Conservation (phyloP, 2,797 vertebrate species). For the Carapus acus region DNA sequence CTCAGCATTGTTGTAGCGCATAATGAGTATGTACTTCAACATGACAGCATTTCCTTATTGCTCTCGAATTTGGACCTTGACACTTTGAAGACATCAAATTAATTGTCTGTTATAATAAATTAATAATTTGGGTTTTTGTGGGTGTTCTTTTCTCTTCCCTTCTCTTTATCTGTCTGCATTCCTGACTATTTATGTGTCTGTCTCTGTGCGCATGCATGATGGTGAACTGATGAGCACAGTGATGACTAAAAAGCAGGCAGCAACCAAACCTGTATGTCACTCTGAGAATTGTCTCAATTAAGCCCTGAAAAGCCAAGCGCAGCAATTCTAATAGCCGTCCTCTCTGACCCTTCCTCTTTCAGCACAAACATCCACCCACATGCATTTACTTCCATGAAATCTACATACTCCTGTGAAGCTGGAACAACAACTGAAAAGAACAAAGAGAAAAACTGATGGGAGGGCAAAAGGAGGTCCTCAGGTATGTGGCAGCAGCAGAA, state of each 20-base stretch:
- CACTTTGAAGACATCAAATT: no score
- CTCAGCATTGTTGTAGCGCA: no score
- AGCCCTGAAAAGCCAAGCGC: slow-evolving; percentile 72
- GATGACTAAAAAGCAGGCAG: slow-evolving; percentile 76
- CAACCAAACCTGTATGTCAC: slow-evolving; percentile 99
- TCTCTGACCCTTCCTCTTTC: slow-evolving; percentile 69
- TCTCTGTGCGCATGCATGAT: slow-evolving; percentile 60
- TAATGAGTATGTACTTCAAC: no score
- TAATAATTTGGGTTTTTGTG: no score
- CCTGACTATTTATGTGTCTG: slow-evolving; percentile 8
- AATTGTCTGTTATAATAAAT: no score
- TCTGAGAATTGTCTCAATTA: slow-evolving; percentile 99
- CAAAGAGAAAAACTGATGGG: slow-evolving; percentile 47
- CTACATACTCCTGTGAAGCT: slow-evolving; percentile 47
- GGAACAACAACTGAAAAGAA: slow-evolving; percentile 47
- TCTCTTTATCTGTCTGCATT: slow-evolving; percentile 3
- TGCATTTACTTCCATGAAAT: slow-evolving; percentile 37
- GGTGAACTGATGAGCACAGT: slow-evolving; percentile 88
- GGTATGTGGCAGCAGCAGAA: slow-evolving; percentile 50
- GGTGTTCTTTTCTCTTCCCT: slow-evolving; percentile 22
- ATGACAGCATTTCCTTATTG: no score
- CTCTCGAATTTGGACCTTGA: no score
- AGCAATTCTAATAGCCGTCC: slow-evolving; percentile 74
- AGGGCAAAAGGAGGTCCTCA: slow-evolving; percentile 46
- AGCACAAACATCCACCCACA: slow-evolving; percentile 28